Percentiles rank a stretch among this genome's conserved stretches.
Conservation (phyloP, 2,113 vertebrate genomes). For the Trochalopteron elliotii region DNA sequence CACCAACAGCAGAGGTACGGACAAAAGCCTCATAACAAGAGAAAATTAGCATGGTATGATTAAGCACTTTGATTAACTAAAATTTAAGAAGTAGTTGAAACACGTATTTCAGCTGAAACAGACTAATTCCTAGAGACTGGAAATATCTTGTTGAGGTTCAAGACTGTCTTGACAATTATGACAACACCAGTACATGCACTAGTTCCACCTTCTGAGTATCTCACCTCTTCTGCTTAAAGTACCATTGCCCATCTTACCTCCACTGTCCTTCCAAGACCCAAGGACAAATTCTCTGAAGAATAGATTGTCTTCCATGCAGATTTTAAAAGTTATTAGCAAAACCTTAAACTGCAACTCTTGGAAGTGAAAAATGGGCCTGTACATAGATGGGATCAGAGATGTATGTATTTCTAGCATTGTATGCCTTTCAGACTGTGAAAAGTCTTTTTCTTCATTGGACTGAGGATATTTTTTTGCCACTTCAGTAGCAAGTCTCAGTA, state of each 20-base stretch:
- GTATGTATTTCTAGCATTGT: fast-evolving
- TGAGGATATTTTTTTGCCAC: background rate
- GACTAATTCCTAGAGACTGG: background rate
- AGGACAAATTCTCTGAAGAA: background rate
- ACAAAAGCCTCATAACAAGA: background rate
- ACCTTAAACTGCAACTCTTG: background rate
- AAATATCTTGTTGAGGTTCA: background rate
- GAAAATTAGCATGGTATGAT: background rate
- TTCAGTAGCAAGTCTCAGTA: background rate
- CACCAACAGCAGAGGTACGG: background rate
- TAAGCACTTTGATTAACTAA: background rate
- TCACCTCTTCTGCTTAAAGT: background rate
- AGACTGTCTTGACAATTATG: background rate
- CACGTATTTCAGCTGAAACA: background rate
- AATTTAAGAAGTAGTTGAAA: background rate
- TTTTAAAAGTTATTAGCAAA: background rate
- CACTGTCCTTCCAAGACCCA: background rate
- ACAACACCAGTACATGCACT: background rate
- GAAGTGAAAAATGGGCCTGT: background rate
- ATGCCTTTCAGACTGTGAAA: background rate
- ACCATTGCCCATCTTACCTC: background rate
- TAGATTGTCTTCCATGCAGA: background rate
- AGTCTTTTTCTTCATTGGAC: background rate
- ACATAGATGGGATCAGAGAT: background rate
- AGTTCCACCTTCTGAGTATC: background rate